Conservation (phyloP, 1,140 invertebrate species). For the Drusus annulatus region DNA sequence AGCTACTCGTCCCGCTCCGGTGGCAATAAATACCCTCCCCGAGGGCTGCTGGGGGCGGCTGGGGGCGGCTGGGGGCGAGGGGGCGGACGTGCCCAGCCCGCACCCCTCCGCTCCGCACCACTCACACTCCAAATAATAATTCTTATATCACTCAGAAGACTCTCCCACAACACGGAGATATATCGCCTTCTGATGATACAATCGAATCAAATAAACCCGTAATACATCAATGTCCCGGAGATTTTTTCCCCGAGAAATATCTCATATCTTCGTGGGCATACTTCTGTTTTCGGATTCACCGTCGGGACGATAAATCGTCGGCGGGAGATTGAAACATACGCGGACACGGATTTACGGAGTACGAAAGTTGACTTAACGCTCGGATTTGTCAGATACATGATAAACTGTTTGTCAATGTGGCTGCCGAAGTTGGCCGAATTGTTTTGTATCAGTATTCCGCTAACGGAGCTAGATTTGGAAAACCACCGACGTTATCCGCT, state of each 20-base stretch:
- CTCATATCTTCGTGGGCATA: constrained; percentile 35
- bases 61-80: background rate
- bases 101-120: constrained; percentile 19
- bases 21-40: constrained; percentile 49
- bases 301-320: constrained; percentile 21
- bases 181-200: constrained; percentile 59
- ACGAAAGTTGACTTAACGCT: constrained; percentile 23
- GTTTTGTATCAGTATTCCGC: background rate
- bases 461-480: background rate
- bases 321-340: constrained; percentile 54
- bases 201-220: constrained; percentile 60
- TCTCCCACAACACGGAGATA: constrained; percentile 44
- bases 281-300: constrained; percentile 29
- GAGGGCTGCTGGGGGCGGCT: constrained; percentile 41
- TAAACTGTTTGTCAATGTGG: constrained; percentile 4
- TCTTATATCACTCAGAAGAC: constrained; percentile 56
- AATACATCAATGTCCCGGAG: constrained; percentile 58
- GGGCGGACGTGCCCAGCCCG: constrained; percentile 54
- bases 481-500: background rate
- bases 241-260: constrained; percentile 48
- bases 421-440: background rate
- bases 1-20: constrained; percentile 19
- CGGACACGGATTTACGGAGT: constrained; percentile 23
- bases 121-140: constrained; percentile 59
- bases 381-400: constrained; percentile 12